These are phyloP conservation scores for Tenebrio molitor DNA, from an alignment of 1,140 invertebrate species.

Conservation along the genomic window DNA sequence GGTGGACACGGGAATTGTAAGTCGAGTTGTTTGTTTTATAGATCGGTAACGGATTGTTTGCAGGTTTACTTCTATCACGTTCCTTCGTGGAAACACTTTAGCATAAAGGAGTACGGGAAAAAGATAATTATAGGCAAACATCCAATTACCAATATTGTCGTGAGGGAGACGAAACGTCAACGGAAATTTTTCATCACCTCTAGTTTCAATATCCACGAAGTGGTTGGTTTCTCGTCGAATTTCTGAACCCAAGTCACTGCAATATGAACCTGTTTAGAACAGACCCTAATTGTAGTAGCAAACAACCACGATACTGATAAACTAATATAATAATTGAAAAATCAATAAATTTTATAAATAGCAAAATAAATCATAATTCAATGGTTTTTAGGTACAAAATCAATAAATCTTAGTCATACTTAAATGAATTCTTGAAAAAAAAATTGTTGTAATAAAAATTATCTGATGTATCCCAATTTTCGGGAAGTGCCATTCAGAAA, in stretches of 20 bases:
- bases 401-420: too few species aligned
- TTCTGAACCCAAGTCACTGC: conserved; percentile 28
- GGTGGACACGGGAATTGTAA: conserved; percentile 60
- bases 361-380: too few species aligned
- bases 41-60: conserved; percentile 31
- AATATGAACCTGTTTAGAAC: neutral
- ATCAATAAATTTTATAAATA: too few species aligned
- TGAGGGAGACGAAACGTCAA: conserved; percentile 56
- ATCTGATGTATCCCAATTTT: too few species aligned
- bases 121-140: conserved; percentile 59
- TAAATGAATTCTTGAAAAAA: too few species aligned
- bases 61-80: conserved; percentile 63
- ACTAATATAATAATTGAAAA: too few species aligned
- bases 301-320: too few species aligned
- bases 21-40: conserved; percentile 39
- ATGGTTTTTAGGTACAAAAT: too few species aligned
- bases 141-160: conserved; percentile 61
- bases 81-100: conserved; percentile 60
- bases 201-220: conserved; percentile 60
- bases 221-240: conserved; percentile 53
- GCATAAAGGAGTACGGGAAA: conserved; percentile 58
- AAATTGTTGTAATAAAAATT: too few species aligned
- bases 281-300: neutral
- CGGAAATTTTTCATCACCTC: conserved; percentile 61
- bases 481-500: too few species aligned